Evolutionary conservation across 2,888 invertebrate species (phyloP), one percentile per base, ranked within the genome.

Genomic region (Cistogaster globosa): DNA sequence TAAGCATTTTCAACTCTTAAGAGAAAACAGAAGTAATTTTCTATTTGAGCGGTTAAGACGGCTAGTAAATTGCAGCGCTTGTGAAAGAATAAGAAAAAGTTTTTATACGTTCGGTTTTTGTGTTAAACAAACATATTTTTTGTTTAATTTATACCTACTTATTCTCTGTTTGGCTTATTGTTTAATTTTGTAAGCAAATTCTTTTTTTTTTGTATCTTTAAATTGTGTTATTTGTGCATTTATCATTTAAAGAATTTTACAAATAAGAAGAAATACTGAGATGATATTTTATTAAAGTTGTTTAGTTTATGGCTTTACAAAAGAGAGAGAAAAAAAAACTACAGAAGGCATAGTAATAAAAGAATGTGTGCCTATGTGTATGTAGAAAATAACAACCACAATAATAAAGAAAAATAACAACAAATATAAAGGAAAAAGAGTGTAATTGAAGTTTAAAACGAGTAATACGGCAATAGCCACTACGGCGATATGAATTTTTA

Each of bases 1-100:
- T 75, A 71, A 79, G 60, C 78, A 65, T 71, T 69, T 55, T 53
- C 51, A 74, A 57, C 58, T 42, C 60, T 82, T 69, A 63, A 85
- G 78, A 85, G 85, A 78, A 80, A 74, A 53, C 78, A 85, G 85
- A 85, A 74, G 82, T 82, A 74, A 60, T 82, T 85, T 75, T 71
- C 78, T 78, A 67, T 75, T 78, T 82, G 74, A 82, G 60, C 69
- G 65, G 32, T 12, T 71, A 78, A 45, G 60, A 84, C 84, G 75
- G 22, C 53, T 12, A 36, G 57, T 22, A n/a, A 58, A 53, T 63
- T 84, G 69, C 75, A 75, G 26, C 82, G 71, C 32, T 77, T 77
- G 68, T n/a, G 32, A 36, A 62, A 18, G 65, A 75, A 45, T 48
- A 67, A 57, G 63, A 57, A 53, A 32, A 32, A 45, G n/a, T 9